Conservation (phyloP, 2,888 invertebrate genomes). For the Drosophila setosimentum region DNA sequence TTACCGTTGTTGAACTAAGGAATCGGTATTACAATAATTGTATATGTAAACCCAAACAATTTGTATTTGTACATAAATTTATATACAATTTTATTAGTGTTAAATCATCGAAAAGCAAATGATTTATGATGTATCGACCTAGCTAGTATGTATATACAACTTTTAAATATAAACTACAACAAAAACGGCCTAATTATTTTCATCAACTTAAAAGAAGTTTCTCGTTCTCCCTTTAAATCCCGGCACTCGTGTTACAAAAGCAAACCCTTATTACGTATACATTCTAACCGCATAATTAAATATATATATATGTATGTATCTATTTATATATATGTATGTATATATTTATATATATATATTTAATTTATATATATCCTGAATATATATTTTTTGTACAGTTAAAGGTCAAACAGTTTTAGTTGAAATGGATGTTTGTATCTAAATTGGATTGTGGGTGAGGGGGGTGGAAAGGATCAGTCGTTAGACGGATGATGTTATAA, state of each 20-base stretch:
- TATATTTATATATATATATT: conserved; percentile 15
- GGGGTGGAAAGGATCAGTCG: conserved; percentile 4
- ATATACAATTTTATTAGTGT: conserved; percentile 72
- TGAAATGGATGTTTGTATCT: conserved; percentile 48
- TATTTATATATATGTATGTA: not conserved
- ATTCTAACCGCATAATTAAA: conserved; percentile 30
- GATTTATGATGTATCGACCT: conserved; percentile 49
- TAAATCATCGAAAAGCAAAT: conserved; percentile 50
- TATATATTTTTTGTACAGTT: conserved; percentile 52
- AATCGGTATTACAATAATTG: conserved; percentile 60
- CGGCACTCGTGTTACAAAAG: conserved; percentile 69
- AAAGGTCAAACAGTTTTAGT: conserved; percentile 43
- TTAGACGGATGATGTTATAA: conserved; percentile 16
- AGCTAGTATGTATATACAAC: conserved; percentile 56
- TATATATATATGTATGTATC: conserved; percentile 11
- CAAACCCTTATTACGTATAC: conserved; percentile 47
- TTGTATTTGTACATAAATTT: conserved; percentile 72
- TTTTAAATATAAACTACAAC: conserved; percentile 49
- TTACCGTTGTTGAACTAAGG: conserved; percentile 71
- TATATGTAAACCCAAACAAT: conserved; percentile 59
- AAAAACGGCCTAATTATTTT: conserved; percentile 46
- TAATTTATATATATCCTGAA: conserved; percentile 8
- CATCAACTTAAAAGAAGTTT: conserved; percentile 22
- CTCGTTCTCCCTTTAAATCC: conserved; percentile 25
- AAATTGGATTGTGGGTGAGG: too few species aligned